Percentiles rank a stretch among this genome's conserved stretches.
These are phyloP conservation scores for Dicerorhinus sumatrensis DNA, from an alignment of 2,113 vertebrate species.

Conservation along the genomic window DNA sequence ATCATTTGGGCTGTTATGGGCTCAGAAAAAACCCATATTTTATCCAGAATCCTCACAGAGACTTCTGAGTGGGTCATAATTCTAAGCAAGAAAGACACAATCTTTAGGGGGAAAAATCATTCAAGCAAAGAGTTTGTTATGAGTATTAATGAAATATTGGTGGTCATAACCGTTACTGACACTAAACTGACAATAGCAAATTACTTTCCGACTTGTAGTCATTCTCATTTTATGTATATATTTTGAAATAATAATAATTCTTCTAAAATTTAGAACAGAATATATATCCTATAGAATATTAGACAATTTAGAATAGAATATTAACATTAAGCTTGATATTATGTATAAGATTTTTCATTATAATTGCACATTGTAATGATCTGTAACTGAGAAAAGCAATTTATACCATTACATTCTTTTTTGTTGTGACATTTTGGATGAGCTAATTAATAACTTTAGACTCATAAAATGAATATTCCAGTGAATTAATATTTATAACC, in stretches of 20 bases:
- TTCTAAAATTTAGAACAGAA: slow-evolving; percentile 52
- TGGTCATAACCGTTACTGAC: not conserved
- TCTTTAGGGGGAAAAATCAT: not conserved
- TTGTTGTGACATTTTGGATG: slow-evolving; percentile 40
- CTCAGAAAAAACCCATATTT: slow-evolving; percentile 12
- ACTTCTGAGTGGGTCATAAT: slow-evolving; percentile 12
- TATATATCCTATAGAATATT: not conserved
- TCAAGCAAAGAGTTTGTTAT: slow-evolving; percentile 12
- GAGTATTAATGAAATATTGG: not conserved
- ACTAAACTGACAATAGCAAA: not conserved
- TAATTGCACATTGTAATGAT: slow-evolving; percentile 36
- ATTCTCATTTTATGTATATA: slow-evolving; percentile 1
- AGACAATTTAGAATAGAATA: not conserved
- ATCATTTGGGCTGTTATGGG: not conserved
- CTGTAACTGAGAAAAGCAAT: slow-evolving; percentile 48
- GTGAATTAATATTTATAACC: slow-evolving; percentile 63
- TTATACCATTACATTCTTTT: slow-evolving; percentile 45
- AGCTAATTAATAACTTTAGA: slow-evolving; percentile 55
- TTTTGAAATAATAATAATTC: slow-evolving; percentile 39
- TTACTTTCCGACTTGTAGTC: slow-evolving; percentile 15
- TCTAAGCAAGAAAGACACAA: slow-evolving; percentile 36
- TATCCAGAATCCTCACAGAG: not conserved
- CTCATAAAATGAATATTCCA: slow-evolving; percentile 62
- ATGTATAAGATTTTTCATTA: slow-evolving; percentile 25
- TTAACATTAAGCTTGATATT: slow-evolving; percentile 47